Evolutionary conservation across 2,888 invertebrate genomes (phyloP).

Genomic region (Volucella inflata): DNA sequence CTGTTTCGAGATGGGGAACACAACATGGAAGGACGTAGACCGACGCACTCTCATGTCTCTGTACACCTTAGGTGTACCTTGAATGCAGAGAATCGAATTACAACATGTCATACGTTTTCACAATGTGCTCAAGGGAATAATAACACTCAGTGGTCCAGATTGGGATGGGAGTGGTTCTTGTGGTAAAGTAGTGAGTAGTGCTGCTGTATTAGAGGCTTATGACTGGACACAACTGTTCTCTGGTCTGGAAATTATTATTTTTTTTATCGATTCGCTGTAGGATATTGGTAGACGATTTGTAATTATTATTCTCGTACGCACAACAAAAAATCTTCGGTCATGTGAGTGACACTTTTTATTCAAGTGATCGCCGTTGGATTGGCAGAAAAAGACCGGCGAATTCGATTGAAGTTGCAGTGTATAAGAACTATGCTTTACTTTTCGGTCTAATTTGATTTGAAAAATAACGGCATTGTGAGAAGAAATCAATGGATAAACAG

Average conservation of each 20-base stretch:
- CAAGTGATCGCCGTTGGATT: conserved; percentile 19
- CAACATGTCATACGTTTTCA: conserved; percentile 65
- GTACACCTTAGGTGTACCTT: conserved; percentile 33
- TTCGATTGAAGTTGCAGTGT: conserved; percentile 35
- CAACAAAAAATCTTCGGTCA: conserved; percentile 54
- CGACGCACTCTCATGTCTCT: conserved; percentile 33
- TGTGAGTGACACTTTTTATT: conserved; percentile 61
- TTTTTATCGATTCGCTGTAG: conserved; percentile 49
- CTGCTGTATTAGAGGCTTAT: not conserved
- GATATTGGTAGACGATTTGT: conserved; percentile 64
- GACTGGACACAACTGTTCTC: conserved; percentile 2
- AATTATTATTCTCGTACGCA: conserved; percentile 54
- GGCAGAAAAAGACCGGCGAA: conserved; percentile 28
- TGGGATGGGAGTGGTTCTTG: conserved; percentile 58
- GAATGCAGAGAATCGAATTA: conserved; percentile 56
- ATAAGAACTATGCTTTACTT: not conserved
- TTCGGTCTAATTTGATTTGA: not conserved
- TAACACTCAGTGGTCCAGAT: conserved; percentile 20
- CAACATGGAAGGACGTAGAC: conserved; percentile 41
- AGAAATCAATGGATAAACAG: not conserved
- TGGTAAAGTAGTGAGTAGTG: conserved; percentile 12
- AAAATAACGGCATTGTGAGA: conserved; percentile 27
- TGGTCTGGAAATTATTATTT: conserved; percentile 15
- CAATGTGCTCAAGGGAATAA: conserved; percentile 62
- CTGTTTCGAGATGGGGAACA: conserved; percentile 62